phyloP scores from a whole-genome alignment of 1,140 invertebrate species.

The Drosophila carrolli region DNA sequence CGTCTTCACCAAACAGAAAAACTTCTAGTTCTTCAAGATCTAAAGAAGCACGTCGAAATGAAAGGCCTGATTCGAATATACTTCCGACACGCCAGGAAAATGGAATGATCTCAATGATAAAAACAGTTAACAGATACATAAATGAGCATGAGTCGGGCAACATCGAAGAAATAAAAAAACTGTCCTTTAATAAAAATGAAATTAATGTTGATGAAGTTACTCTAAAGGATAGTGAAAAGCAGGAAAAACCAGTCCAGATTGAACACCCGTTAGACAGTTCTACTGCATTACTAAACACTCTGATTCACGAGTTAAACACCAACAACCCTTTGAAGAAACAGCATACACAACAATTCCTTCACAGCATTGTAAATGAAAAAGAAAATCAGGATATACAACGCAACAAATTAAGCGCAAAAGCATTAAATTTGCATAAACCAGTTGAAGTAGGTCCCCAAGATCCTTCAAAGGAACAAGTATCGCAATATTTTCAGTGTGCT shows the following conservation, averaged over 20 bases:
- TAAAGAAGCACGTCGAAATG: background rate
- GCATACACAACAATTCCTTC: background rate
- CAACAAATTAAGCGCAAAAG: background rate
- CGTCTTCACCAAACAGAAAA: background rate
- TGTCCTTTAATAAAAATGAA: background rate
- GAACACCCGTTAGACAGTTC: background rate
- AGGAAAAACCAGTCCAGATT: no score
- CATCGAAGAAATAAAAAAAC: background rate
- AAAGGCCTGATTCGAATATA: background rate
- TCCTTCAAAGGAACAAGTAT: background rate
- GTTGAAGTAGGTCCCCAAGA: background rate
- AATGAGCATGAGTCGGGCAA: background rate
- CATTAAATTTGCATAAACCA: background rate
- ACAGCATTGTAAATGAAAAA: constrained; percentile 1
- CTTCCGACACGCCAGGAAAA: no score
- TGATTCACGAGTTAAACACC: background rate
- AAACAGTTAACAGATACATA: background rate
- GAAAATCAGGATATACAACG: background rate
- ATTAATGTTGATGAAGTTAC: background rate
- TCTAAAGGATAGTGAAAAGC: background rate
- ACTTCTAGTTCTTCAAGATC: background rate
- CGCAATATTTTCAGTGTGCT: constrained; percentile 12
- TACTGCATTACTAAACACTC: background rate
- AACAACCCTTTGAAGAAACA: background rate
- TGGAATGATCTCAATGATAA: background rate